These are phyloP conservation scores for Trichopria drosophilae DNA, from an alignment of 2,888 invertebrate genomes.

Conservation along the genomic window DNA sequence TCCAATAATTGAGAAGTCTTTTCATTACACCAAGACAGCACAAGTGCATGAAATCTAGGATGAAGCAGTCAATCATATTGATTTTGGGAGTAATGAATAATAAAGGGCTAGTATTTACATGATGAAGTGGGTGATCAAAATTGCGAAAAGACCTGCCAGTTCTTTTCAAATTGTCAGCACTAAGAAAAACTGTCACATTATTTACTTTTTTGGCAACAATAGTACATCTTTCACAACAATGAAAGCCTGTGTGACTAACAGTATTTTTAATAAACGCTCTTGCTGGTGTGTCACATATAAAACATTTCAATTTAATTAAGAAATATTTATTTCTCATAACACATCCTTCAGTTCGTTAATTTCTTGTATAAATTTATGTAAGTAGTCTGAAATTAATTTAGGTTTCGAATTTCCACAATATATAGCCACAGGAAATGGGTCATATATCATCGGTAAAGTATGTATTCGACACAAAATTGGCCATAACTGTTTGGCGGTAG, in stretches of 20 bases:
- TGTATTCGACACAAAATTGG: constrained; percentile 32
- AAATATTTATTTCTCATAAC: constrained; percentile 25
- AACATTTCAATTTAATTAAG: constrained; percentile 20
- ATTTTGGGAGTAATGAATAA: constrained; percentile 13
- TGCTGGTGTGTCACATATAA: constrained; percentile 34
- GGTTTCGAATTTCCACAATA: constrained; percentile 34
- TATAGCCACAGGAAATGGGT: constrained; percentile 33
- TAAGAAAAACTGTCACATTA: too few relatives aligned
- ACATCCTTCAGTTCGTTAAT: constrained; percentile 19
- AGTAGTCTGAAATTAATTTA: constrained; percentile 20
- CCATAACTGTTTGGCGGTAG: constrained; percentile 28
- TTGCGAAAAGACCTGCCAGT: constrained; percentile 22
- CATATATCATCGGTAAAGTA: constrained; percentile 27
- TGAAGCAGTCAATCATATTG: constrained; percentile 29
- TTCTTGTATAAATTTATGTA: constrained; percentile 29
- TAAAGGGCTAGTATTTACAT: constrained; percentile 22
- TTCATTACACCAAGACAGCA: constrained; percentile 28
- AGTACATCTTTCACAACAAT: constrained; percentile 33
- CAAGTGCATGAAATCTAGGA: constrained; percentile 33
- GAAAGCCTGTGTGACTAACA: constrained; percentile 32
- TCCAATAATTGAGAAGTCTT: constrained; percentile 20
- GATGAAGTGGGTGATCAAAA: constrained; percentile 23
- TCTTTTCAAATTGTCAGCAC: constrained; percentile 19
- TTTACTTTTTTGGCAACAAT: constrained; percentile 21
- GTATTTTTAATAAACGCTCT: constrained; percentile 32